Percentiles rank a stretch among this genome's conserved stretches.
Conservation (phyloP, 2,888 invertebrate genomes). For the Lamellibrachia satsuma region DNA sequence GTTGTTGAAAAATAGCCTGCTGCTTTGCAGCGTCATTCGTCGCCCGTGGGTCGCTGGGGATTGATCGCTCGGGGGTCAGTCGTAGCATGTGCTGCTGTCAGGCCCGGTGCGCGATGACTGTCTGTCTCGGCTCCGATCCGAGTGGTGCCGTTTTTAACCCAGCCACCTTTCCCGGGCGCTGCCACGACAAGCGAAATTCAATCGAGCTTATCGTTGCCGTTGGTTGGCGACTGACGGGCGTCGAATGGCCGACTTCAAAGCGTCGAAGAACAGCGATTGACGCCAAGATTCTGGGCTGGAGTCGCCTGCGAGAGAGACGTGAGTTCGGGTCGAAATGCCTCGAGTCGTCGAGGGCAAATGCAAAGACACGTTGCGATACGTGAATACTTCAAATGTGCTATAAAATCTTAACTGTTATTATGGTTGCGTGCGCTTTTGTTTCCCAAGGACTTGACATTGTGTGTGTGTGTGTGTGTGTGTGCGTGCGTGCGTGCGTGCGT, state of each 20-base stretch:
- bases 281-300: neutral
- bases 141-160: neutral
- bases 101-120: neutral
- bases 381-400: neutral
- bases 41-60: neutral
- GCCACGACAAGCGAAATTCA: neutral
- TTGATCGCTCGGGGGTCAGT: neutral
- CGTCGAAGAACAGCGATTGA: neutral
- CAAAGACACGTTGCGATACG: neutral
- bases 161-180: neutral
- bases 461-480: neutral
- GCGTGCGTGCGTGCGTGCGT: neutral
- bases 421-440: neutral
- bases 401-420: neutral
- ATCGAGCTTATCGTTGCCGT: constrained; percentile 3
- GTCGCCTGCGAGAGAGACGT: neutral
- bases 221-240: constrained; percentile 13
- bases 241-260: neutral
- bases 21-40: neutral
- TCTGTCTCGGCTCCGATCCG: neutral
- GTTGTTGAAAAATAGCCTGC: neutral
- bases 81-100: neutral
- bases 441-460: neutral
- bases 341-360: neutral
- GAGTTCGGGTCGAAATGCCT: neutral